A percentile compares a stretch with the other conserved stretches of the same genome.
phyloP scores from a whole-genome alignment of 2,797 vertebrate genomes.

The Eremophila alpestris region DNA sequence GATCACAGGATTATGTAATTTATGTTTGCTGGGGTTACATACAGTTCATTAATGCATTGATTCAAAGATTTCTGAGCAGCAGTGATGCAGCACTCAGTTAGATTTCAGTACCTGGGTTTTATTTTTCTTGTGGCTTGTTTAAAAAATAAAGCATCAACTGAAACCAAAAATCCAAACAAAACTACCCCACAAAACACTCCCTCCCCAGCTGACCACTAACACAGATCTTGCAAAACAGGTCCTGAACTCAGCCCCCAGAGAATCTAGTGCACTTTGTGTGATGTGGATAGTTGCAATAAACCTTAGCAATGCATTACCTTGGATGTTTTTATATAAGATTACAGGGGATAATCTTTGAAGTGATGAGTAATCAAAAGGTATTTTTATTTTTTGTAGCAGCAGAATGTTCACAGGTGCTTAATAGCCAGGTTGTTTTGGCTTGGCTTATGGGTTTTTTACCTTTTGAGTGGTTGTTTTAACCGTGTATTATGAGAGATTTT shows the following conservation, averaged over 20 bases:
- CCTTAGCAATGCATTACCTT: background rate
- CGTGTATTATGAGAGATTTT: background rate
- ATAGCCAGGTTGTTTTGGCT: background rate
- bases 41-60: background rate
- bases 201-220: background rate
- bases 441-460: background rate
- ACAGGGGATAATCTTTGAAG: background rate
- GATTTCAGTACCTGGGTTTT: background rate
- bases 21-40: background rate
- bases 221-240: background rate
- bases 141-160: background rate
- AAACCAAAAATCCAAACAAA: background rate
- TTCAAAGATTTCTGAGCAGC: background rate
- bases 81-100: background rate
- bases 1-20: background rate
- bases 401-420: background rate
- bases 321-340: background rate
- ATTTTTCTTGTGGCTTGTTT: background rate
- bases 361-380: background rate
- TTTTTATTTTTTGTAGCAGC: background rate
- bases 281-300: background rate
- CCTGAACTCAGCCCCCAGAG: background rate
- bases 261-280: background rate
- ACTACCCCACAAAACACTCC: background rate
- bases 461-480: background rate